Base-by-base conservation (phyloP, 1,140 invertebrate genomes). In the Paramacrobiotus metropolitanus region DNA sequence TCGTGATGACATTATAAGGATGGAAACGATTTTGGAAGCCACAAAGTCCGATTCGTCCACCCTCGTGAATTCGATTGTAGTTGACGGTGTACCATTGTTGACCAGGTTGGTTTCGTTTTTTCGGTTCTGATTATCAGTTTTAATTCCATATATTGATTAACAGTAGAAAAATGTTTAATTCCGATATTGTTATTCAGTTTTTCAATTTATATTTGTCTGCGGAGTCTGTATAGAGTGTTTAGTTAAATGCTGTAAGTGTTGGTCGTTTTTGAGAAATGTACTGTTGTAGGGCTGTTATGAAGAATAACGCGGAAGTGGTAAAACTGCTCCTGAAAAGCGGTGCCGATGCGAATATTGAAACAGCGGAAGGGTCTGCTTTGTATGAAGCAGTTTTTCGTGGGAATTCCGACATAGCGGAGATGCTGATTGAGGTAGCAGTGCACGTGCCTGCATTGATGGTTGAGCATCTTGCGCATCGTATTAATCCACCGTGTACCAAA, bases 301-400 rank as follows among this genome's bases (percentile, higher is more conserved):
- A 59, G 29, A 70, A 69, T 29, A 59, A 83, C 64, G 80, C 81
- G 59, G 82, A 85, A 55, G 81, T 91, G 24, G 87, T 90, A 0
- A 75, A 81, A 60, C 71, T 85, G 2, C 74, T 96, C 29, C 68
- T 96, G 31, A 82, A 84, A 18, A 74, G 83, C 62, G 84, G 85
- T 9, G 87, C 87, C 0, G 87, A 92, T 21, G 62, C 65, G 28
- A 28, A 55, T 28, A 9, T 55, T 55, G 15, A 9, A 4, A 28
- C 9, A 4, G 28, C 15, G 24, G 48, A 55, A 15, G 15, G 24
- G 4, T 20, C 4, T 24, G 15, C 48, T 9, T 28, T 55, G 48
- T 55, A 55, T 24, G 48, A 55, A 24, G 48, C 48, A 9, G 48
- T 24, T 4, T 55, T 55, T 55, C 15, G 48, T 9, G 71, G 72